Evolutionary conservation across 1,140 invertebrate genomes (phyloP).

Genomic region (Acromyrmex heyeri): DNA sequence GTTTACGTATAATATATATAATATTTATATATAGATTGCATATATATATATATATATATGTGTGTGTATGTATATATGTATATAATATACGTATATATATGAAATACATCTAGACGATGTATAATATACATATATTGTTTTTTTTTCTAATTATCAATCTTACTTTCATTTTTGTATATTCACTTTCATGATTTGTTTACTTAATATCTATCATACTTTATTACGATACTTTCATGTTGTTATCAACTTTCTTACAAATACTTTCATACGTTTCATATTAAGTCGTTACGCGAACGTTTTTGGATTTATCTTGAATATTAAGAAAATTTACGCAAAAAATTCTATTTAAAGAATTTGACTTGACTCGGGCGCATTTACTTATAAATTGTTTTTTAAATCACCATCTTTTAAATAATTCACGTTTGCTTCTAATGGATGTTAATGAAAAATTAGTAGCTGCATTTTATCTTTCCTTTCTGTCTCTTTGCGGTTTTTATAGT

Average conservation of each 20-base stretch:
- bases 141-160: conserved; percentile 62
- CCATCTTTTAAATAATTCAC: background rate
- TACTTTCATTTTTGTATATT: conserved; percentile 64
- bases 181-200: conserved; percentile 67
- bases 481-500: background rate
- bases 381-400: background rate
- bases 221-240: conserved; percentile 67
- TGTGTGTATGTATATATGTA: too few relatives aligned
- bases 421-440: background rate
- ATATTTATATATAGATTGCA: conserved; percentile 29
- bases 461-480: background rate
- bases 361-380: background rate
- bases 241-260: conserved; percentile 81
- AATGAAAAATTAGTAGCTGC: conserved; percentile 15
- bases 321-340: conserved; percentile 17
- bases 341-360: background rate
- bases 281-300: conserved; percentile 10
- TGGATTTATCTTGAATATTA: background rate
- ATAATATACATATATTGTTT: conserved; percentile 63
- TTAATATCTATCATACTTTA: conserved; percentile 48
- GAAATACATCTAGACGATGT: conserved; percentile 54
- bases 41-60: background rate
- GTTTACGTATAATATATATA: conserved; percentile 22
- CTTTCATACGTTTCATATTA: conserved; percentile 81
- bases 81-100: conserved; percentile 65